A percentile compares a stretch with the other conserved stretches of the same genome.
Evolutionary conservation across 1,140 invertebrate genomes (phyloP).

Genomic region (Drosophila sp.): DNA sequence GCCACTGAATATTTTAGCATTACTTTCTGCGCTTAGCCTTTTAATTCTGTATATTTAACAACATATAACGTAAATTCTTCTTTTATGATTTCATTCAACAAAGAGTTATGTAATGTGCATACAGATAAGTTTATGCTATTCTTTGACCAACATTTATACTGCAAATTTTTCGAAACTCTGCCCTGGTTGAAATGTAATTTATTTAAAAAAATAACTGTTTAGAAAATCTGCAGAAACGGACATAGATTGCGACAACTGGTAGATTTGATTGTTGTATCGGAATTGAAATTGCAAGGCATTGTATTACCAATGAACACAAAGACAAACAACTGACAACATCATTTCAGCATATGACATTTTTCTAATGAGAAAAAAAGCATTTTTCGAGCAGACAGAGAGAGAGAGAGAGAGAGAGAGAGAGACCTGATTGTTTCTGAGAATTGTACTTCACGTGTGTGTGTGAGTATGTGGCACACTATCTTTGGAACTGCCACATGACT

Average conservation of each 20-base stretch:
- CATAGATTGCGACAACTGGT: neutral
- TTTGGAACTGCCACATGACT: constrained; percentile 56
- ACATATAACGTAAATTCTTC: neutral
- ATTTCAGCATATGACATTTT: constrained; percentile 76
- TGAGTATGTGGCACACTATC: constrained; percentile 32
- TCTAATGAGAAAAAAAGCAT: constrained; percentile 68
- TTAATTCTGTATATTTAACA: constrained; percentile 13
- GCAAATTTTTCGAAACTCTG: too few species aligned
- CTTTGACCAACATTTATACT: too few species aligned
- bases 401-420: constrained; percentile 24
- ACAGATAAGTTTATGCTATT: too few species aligned
- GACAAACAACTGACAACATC: constrained; percentile 70
- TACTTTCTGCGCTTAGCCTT: neutral
- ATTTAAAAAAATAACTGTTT: too few species aligned
- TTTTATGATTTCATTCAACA: neutral
- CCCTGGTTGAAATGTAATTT: too few species aligned
- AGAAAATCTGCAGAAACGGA: neutral
- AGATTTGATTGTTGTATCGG: constrained; percentile 24
- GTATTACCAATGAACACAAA: constrained; percentile 42
- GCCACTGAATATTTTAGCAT: constrained; percentile 12
- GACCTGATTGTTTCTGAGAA: constrained; percentile 58
- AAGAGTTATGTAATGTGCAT: neutral
- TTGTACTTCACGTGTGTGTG: constrained; percentile 12
- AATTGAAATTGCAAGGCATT: constrained; percentile 59
- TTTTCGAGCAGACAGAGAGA: constrained; percentile 10